Conservation (phyloP, 2,797 vertebrate species). For the Menidia menidia region DNA sequence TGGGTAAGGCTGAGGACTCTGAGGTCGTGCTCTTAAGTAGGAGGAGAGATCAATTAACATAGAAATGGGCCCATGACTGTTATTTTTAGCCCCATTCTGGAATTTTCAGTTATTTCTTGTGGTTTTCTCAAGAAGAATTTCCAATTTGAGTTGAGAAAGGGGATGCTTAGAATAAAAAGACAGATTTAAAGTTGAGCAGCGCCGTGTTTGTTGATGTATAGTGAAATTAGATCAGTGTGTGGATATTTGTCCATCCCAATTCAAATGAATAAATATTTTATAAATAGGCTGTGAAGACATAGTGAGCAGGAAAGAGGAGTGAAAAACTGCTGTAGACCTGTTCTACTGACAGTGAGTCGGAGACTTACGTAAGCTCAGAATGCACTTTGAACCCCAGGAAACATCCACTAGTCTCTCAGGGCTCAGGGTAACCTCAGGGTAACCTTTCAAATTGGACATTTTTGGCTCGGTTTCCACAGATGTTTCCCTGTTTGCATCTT, state of each 20-base stretch:
- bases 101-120: background rate
- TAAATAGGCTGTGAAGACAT: background rate
- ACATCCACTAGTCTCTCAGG: background rate
- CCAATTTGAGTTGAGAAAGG: background rate
- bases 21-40: background rate
- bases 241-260: background rate
- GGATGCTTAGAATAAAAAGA: background rate
- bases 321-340: background rate
- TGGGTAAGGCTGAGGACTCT: background rate
- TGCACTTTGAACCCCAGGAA: background rate
- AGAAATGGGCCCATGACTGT: background rate
- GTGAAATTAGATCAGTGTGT: background rate
- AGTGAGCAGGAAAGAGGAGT: background rate
- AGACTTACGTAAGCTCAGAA: background rate
- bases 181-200: background rate
- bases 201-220: background rate
- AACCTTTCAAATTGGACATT: background rate
- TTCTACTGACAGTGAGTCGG: background rate
- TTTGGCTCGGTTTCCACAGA: background rate
- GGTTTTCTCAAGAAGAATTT: background rate
- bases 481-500: background rate
- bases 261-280: background rate
- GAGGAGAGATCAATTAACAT: background rate
- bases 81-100: background rate
- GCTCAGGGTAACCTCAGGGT: background rate